Evolutionary conservation across 2,888 invertebrate species (phyloP).

Genomic region (Malthinus flaveolus): DNA sequence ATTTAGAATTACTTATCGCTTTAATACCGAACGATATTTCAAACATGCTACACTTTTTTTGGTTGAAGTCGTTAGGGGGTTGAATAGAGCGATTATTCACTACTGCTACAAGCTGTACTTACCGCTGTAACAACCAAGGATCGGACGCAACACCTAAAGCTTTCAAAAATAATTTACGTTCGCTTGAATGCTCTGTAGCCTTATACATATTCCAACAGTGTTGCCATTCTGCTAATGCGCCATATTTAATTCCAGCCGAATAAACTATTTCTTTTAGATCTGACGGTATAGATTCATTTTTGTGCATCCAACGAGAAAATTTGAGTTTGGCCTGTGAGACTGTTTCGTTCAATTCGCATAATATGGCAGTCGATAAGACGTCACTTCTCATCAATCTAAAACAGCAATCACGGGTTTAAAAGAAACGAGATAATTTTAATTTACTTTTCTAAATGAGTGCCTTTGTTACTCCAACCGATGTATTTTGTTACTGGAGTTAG

Average conservation of each 20-base stretch:
- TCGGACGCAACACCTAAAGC: constrained; percentile 73
- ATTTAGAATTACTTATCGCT: too few relatives aligned
- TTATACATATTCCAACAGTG: constrained; percentile 75
- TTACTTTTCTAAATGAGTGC: constrained; percentile 67
- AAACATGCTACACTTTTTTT: too few relatives aligned
- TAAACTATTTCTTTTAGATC: constrained; percentile 75
- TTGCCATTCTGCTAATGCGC: constrained; percentile 74
- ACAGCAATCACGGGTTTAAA: too few relatives aligned
- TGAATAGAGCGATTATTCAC: too few relatives aligned
- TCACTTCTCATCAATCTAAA: constrained; percentile 71
- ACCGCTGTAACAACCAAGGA: constrained; percentile 82
- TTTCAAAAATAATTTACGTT: constrained; percentile 69
- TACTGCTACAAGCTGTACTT: too few relatives aligned
- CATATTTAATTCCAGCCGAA: constrained; percentile 69
- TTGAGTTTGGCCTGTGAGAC: constrained; percentile 69
- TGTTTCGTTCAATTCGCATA: constrained; percentile 70
- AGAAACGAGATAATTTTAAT: constrained; percentile 33
- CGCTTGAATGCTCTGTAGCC: constrained; percentile 68
- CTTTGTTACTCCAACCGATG: constrained; percentile 68
- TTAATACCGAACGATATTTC: too few relatives aligned
- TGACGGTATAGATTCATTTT: constrained; percentile 67
- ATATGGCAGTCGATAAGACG: constrained; percentile 72
- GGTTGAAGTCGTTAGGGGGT: too few relatives aligned
- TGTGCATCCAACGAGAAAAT: constrained; percentile 73
- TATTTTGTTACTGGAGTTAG: constrained; percentile 62